phyloP scores from a whole-genome alignment of 2,888 invertebrate genomes.

The Seladonia tumulorum region DNA sequence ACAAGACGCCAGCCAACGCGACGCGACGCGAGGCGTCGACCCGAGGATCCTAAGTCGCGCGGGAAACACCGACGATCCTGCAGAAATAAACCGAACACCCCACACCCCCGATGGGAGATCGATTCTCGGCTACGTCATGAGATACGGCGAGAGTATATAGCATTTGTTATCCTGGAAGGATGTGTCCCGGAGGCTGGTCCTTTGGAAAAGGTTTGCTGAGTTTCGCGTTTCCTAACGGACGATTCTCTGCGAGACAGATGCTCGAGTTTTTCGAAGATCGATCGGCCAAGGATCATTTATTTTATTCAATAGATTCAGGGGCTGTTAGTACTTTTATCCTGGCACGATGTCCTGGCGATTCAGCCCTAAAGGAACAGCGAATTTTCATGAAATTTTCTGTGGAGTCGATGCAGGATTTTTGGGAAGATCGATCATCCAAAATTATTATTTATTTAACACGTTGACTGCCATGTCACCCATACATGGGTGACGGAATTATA shows the following conservation, averaged over 20 bases:
- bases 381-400: too few relatives aligned
- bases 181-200: background rate
- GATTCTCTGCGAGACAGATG: too few relatives aligned
- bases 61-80: background rate
- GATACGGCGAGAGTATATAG: background rate
- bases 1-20: slow-evolving; percentile 5
- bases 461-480: too few relatives aligned
- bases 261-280: too few relatives aligned
- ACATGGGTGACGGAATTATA: too few relatives aligned
- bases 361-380: too few relatives aligned
- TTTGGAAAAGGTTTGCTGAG: background rate
- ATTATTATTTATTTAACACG: too few relatives aligned
- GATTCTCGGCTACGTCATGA: background rate
- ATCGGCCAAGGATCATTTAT: background rate
- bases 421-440: too few relatives aligned
- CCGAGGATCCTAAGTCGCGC: background rate
- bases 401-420: too few relatives aligned
- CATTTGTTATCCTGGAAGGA: background rate
- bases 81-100: background rate
- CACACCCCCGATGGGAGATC: background rate
- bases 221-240: background rate
- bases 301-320: background rate
- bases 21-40: background rate
- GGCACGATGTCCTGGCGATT: too few relatives aligned
- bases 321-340: too few relatives aligned